Base-by-base conservation (phyloP, 2,797 vertebrate species). In the Phaenicophaeus curvirostris region DNA sequence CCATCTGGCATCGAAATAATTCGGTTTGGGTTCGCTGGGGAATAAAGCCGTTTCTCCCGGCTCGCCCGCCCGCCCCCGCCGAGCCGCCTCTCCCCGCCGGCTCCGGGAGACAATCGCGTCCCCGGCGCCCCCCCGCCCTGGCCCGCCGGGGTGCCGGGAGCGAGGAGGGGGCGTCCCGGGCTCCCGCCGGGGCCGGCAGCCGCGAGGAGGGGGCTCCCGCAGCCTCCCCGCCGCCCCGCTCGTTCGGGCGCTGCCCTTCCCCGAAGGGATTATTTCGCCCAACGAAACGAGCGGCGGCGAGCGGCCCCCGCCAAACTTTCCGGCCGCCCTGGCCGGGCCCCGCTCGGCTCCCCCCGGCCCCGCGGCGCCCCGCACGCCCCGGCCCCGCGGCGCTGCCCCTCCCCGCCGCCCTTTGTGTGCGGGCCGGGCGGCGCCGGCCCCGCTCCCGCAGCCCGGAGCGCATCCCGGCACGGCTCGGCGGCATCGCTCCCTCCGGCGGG, bases 211-310 rank as follows among this genome's bases (percentile, higher is more conserved):
- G 46, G 46, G 71, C 59, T 67, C 44, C 67, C 42, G 11, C 63
- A 16, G 65, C 57, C 41, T 41, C 28, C 54, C 25, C 39, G 31
- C 33, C 53, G 33, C 83, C 55, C 57, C 57, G 42, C 31, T 23
- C 67, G 89, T 79, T 82, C 25, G 42, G 17, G 69, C 19, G 51
- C 30, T 46, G 27, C 68, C 69, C 37, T 78, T 77, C 46, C 83
- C 89, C 86, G 71, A 81, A 92, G 75, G 75, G 51, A 78, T 42
- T 53, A 85, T 95, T 81, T 85, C 57, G 7, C 75, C 74, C 92
- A 95, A 95, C 94, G 94, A 95, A 95, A 90, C 54, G n/a, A 55
- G 54, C n/a, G 53, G 80, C 75, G 15, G 28, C 42, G 28, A 85
- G 44, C 33, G 39, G 42, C 48, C 76, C 79, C 23, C 53, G 35